These are phyloP conservation scores for Manis pentadactyla DNA, from an alignment of 2,797 vertebrate genomes.

Conservation along the genomic window DNA sequence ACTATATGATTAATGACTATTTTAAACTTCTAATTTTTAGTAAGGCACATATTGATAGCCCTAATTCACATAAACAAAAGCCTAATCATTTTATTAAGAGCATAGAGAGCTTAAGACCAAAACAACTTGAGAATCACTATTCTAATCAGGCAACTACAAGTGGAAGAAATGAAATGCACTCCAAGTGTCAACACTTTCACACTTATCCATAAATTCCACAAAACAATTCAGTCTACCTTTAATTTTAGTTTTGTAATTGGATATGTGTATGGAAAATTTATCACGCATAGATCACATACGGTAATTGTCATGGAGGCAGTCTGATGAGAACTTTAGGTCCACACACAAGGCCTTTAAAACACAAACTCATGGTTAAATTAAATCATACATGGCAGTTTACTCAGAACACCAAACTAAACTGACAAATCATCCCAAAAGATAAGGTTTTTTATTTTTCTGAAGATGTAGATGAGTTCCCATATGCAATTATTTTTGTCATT, in stretches of 20 bases:
- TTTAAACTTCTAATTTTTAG: slow-evolving; percentile 15
- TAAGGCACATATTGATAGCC: slow-evolving; percentile 16
- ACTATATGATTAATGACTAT: not conserved
- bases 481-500: slow-evolving; percentile 6
- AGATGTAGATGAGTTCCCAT: not conserved
- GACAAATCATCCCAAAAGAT: not conserved
- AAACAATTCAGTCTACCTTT: not conserved
- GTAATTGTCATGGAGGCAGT: not conserved
- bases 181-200: slow-evolving; percentile 5
- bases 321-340: not conserved
- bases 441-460: not conserved
- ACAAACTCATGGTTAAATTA: not conserved
- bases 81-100: slow-evolving; percentile 1
- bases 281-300: not conserved
- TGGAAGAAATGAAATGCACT: not conserved
- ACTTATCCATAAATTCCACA: not conserved
- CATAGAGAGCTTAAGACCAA: not conserved
- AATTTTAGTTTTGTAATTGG: slow-evolving; percentile 1
- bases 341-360: not conserved
- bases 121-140: not conserved
- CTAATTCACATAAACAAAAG: slow-evolving; percentile 23
- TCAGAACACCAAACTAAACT: slow-evolving; percentile 19
- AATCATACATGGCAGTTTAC: not conserved
- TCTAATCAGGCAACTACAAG: not conserved
- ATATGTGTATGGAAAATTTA: not conserved